phyloP scores from a whole-genome alignment of 2,888 invertebrate genomes.

The Andrena marginata region DNA sequence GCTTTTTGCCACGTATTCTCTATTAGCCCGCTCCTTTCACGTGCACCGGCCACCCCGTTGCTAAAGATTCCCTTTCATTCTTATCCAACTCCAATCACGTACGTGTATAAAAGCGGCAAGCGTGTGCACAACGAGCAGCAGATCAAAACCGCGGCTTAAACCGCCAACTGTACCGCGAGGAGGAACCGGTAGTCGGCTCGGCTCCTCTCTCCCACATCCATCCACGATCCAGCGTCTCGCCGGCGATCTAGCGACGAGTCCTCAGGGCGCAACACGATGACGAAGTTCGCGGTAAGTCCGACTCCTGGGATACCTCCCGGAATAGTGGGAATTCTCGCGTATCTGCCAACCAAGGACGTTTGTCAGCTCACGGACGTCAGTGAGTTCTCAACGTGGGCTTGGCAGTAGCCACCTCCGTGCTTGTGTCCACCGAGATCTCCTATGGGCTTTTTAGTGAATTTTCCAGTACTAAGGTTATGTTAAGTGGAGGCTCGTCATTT shows the following conservation, averaged over 20 bases:
- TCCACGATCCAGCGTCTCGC: background rate
- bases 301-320: background rate
- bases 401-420: too few species aligned
- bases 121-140: conserved; percentile 64
- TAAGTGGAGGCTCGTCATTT: too few species aligned
- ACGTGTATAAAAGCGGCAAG: conserved; percentile 76
- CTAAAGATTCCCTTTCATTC: conserved; percentile 75
- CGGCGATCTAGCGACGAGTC: background rate
- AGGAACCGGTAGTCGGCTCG: conserved; percentile 36
- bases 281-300: conserved; percentile 74
- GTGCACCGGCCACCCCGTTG: conserved; percentile 46
- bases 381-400: too few species aligned
- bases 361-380: too few species aligned
- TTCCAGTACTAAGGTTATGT: too few species aligned
- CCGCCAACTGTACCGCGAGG: conserved; percentile 53
- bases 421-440: too few species aligned
- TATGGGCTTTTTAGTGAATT: too few species aligned
- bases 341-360: too few species aligned
- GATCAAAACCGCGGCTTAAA: conserved; percentile 72
- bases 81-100: conserved; percentile 70
- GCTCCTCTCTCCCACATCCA: background rate
- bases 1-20: conserved; percentile 61
- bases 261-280: conserved; percentile 60
- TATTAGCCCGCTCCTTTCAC: conserved; percentile 72
- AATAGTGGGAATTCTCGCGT: background rate